Conservation (phyloP, 2,888 invertebrate species). For the Zhuqinia jingwanae region DNA sequence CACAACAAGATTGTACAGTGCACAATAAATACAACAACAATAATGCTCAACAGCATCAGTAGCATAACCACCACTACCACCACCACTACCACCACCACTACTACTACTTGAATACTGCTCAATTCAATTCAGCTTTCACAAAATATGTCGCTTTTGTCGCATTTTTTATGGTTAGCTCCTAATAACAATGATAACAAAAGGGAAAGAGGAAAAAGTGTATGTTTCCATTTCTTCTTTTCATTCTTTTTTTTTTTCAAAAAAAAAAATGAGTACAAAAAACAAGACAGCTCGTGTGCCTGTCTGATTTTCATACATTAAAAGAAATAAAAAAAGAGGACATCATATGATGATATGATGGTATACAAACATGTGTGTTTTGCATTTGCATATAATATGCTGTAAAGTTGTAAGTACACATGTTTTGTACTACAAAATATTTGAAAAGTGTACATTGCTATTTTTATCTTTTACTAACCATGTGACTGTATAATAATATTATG, state of each 20-base stretch:
- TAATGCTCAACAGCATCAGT: constrained; percentile 49
- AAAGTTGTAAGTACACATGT: no score
- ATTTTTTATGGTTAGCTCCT: constrained; percentile 72
- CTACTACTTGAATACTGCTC: constrained; percentile 63
- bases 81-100: background rate
- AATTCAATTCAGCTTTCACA: constrained; percentile 71
- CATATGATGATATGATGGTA: background rate
- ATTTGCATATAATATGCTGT: no score
- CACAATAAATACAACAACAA: constrained; percentile 48
- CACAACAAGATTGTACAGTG: constrained; percentile 5
- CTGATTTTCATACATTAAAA: constrained; percentile 1
- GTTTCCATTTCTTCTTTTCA: constrained; percentile 37
- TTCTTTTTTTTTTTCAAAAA: constrained; percentile 31
- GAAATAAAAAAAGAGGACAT: constrained; percentile 4
- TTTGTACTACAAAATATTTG: no score
- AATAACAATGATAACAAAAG: constrained; percentile 73
- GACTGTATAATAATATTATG: no score
- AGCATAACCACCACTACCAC: background rate
- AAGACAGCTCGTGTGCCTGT: constrained; percentile 20
- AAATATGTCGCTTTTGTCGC: constrained; percentile 69
- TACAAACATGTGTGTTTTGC: constrained; percentile 3
- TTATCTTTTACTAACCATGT: no score
- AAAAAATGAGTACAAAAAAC: no score
- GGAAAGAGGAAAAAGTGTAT: constrained; percentile 58
- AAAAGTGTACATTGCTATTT: no score